Conservation (phyloP, 2,888 invertebrate species). For the Plemyria rubiginata region DNA sequence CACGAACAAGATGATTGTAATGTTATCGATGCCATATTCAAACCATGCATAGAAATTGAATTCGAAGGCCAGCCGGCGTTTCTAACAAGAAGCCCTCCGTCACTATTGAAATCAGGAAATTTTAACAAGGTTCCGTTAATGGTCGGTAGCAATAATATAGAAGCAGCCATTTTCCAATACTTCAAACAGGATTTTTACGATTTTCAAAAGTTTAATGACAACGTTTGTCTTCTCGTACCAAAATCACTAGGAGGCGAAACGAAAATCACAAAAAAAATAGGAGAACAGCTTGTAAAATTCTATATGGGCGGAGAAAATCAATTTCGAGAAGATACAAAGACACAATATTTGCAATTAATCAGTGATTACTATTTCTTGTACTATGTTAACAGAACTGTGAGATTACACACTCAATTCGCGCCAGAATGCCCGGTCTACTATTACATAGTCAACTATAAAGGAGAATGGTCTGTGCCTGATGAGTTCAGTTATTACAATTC, state of each 20-base stretch:
- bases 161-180: conserved; percentile 62
- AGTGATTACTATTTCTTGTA: conserved; percentile 75
- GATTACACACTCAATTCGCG: conserved; percentile 63
- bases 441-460: conserved; percentile 68
- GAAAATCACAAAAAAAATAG: conserved; percentile 59
- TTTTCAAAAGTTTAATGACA: conserved; percentile 65
- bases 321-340: conserved; percentile 62
- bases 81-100: conserved; percentile 66
- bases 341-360: conserved; percentile 70
- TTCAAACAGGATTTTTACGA: conserved; percentile 59
- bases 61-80: conserved; percentile 75
- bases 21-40: conserved; percentile 64
- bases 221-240: conserved; percentile 65
- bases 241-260: conserved; percentile 59
- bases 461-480: conserved; percentile 68
- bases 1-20: conserved; percentile 44
- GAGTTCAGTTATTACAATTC: conserved; percentile 59
- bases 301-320: conserved; percentile 65
- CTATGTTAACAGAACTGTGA: conserved; percentile 70
- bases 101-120: conserved; percentile 71
- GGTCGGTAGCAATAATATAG: conserved; percentile 73
- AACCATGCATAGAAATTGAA: conserved; percentile 74
- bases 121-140: conserved; percentile 76
- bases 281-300: conserved; percentile 67
- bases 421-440: conserved; percentile 70